Evolutionary conservation across 2,797 vertebrate genomes (phyloP).

Genomic region (Lagodon rhomboides): DNA sequence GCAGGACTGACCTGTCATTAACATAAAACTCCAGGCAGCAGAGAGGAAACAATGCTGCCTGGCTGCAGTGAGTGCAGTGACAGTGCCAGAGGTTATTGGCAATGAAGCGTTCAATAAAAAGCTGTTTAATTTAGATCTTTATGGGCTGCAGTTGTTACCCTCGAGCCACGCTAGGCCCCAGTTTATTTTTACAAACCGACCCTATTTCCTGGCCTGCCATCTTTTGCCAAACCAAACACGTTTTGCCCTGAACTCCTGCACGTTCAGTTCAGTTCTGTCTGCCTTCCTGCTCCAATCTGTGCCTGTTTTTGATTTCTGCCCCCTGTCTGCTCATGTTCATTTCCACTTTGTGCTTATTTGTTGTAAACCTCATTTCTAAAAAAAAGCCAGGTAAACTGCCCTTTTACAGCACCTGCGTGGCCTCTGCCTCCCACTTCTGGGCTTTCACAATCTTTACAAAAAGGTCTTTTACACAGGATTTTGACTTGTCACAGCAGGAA

Average conservation of each 20-base stretch:
- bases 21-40: neutral
- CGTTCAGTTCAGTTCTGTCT: neutral
- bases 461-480: neutral
- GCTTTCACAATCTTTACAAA: too few species aligned
- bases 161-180: too few species aligned
- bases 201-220: neutral
- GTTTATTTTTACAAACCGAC: too few species aligned
- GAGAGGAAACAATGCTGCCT: neutral
- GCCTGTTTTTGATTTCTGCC: neutral
- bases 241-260: neutral
- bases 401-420: neutral
- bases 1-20: neutral
- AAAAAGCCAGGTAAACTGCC: neutral
- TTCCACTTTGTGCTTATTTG: neutral
- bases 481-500: neutral
- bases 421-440: neutral
- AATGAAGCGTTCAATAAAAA: neutral
- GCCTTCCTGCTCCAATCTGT: neutral
- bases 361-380: neutral
- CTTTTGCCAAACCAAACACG: neutral
- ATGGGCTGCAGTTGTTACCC: too few species aligned
- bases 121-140: neutral
- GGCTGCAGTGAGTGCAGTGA: neutral
- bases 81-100: neutral
- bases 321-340: neutral